Evolutionary conservation across 2,797 vertebrate genomes (phyloP), one percentile per base, ranked within the genome.

Genomic region (Myotis vivesi): DNA sequence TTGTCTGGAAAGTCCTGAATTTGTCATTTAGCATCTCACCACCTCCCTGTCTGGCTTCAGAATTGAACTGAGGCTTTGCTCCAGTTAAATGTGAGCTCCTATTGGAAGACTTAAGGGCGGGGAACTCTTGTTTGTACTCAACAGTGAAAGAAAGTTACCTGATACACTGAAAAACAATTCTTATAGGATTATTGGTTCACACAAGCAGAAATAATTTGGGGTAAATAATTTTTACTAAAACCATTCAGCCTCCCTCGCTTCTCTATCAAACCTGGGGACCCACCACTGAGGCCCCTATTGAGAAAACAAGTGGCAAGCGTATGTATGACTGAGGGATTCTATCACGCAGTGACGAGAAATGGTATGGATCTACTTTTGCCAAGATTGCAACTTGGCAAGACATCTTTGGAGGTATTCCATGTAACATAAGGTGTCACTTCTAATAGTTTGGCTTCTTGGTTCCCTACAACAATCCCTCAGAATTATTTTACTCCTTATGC

Each of bases 81-180:
- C 5, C 10, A 73, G 84, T 81, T 69, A 88, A 53, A 19, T 59
- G 11, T 82, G 23, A 93, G 17, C 1, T 69, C 15, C 17, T 22
- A 1, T n/a, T 9, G 0, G 22, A 51, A 68, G 28, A 23, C 9
- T 0, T 20, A 23, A 4, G 23, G 11, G 3, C 77, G 22, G 1
- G 16, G 1, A 36, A 7, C 5, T 33, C 30, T 53, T 38, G 4
- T 84, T 87, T 46, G 51, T 30, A 82, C 5, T 49, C 44, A 66
- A 25, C 5, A 69, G 5, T 57, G n/a, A 90, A 59, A 82, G 19
- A 30, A 87, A 28, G 16, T 38, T 87, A 36, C 36, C 23, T 59
- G 15, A 8, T 53, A 33, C 0, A 23, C 11, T 68, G 44, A 51
- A 71, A 62, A 76, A n/a, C 2, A 81, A 76, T 3, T 62, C 3